phyloP scores from a whole-genome alignment of 2,797 vertebrate genomes.

The Eremophila alpestris region DNA sequence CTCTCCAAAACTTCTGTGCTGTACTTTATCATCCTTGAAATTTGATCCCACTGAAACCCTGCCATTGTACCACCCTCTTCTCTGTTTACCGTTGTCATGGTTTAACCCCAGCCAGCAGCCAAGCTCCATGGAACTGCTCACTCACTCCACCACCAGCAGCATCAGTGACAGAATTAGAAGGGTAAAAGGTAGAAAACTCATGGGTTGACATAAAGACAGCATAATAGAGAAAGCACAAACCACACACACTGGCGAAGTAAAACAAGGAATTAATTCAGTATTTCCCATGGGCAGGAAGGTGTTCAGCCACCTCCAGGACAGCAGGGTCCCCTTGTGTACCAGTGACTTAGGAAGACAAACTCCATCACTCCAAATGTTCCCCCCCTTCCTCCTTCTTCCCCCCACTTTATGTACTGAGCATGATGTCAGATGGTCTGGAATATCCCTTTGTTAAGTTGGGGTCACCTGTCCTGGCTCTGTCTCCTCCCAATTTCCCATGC shows the following conservation, averaged over 20 bases:
- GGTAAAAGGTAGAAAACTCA: not conserved
- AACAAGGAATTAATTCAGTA: not conserved
- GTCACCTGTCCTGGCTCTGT: not conserved
- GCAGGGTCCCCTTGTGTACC: too few species aligned
- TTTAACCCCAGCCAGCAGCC: not conserved
- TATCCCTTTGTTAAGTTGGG: not conserved
- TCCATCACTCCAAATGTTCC: fast-evolving
- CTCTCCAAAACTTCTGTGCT: not conserved
- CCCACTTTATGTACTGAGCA: fast-evolving
- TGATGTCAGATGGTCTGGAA: not conserved
- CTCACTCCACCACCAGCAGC: not conserved
- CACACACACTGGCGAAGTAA: not conserved
- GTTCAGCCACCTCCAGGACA: not conserved
- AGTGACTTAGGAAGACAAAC: not conserved
- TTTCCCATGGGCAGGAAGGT: not conserved
- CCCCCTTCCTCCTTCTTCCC: fast-evolving
- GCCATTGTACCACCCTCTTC: not conserved
- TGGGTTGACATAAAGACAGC: not conserved
- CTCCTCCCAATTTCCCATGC: fast-evolving
- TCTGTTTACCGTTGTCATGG: not conserved
- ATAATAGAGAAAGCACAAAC: not conserved
- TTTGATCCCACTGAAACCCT: not conserved
- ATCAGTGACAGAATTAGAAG: not conserved
- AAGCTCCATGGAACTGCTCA: not conserved
- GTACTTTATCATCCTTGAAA: not conserved